These are phyloP conservation scores for Cyclargus thomasi DNA, from an alignment of 1,140 invertebrate species.

Conservation along the genomic window DNA sequence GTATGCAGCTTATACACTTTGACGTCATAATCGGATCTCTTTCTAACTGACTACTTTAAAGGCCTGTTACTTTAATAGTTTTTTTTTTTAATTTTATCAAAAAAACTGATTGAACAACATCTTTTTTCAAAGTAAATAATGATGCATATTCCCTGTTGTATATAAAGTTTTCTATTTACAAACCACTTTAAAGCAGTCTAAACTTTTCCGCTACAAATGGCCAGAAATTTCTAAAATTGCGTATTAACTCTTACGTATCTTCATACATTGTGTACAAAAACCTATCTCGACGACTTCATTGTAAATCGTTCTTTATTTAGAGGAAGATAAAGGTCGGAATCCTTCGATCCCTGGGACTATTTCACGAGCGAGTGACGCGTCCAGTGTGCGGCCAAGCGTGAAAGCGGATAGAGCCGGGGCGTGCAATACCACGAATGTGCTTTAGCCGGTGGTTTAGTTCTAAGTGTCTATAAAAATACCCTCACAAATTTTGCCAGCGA, in stretches of 20 bases:
- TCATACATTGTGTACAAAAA: slow-evolving; percentile 14
- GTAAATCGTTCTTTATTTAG: background rate
- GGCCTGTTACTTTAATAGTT: no score
- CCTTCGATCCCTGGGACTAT: background rate
- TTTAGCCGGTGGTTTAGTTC: slow-evolving; percentile 13
- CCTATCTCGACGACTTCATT: background rate
- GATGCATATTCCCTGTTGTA: no score
- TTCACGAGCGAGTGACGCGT: slow-evolving; percentile 14
- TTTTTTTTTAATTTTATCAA: no score
- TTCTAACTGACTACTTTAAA: no score
- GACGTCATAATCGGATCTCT: no score
- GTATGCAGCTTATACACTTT: no score
- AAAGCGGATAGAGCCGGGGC: slow-evolving; percentile 12
- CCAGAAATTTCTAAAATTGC: slow-evolving; percentile 13
- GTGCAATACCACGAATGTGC: slow-evolving; percentile 13
- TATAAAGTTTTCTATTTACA: background rate
- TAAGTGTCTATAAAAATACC: slow-evolving; percentile 9
- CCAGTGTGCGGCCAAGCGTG: slow-evolving; percentile 11
- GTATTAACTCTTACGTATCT: slow-evolving; percentile 16
- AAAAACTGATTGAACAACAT: no score
- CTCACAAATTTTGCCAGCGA: background rate
- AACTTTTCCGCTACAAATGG: slow-evolving; percentile 3
- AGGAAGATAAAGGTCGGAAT: background rate
- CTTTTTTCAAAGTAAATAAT: no score
- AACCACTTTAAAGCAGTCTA: background rate